Base-by-base conservation (phyloP, 2,888 invertebrate species). In the Sericinus montela region DNA sequence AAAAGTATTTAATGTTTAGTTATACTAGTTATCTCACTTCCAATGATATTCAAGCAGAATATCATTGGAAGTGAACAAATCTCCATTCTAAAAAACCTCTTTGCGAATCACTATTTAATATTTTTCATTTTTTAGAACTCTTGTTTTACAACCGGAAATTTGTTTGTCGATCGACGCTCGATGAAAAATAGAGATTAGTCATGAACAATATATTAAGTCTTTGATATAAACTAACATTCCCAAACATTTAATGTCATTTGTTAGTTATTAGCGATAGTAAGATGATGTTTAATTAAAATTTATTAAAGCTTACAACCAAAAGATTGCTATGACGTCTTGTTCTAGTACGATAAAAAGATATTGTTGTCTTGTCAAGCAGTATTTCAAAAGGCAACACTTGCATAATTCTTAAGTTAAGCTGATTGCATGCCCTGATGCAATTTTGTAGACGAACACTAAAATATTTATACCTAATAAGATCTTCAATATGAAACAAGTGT, bases 131-230 rank as follows among this genome's bases (percentile, higher is more conserved):
- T 54, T 57, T 52, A 52, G 41, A 48, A 51, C 54, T 58, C 51
- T 54, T 51, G 54, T 57, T 56, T 59, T 50, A 55, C 48, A 57
- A 55, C 59, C 70, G 69, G 67, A 71, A 69, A 67, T 60, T 45
- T 56, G 59, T 57, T 55, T 56, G 51, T 54, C 61, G 59, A 19
- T 19, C 19, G 59, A 53, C 50, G 49, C 45, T 58, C 52, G 63
- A 67, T 70, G 32, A 70, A 68, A 76, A 65, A 60, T 65, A 70
- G 66, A 60, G 51, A 66, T 81, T 81, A 80, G 68, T 79, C 79
- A 80, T 46, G 32, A 19, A 32, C 25, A 30, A 42, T 19, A 43
- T 45, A 42, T 38, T 28, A 43, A 48, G 51, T 35, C 8, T 23
- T 34, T n/a, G 34, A 44, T 30, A 37, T 25, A 25, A 35, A 45